Percentiles rank a stretch among this genome's conserved stretches.
phyloP scores from a whole-genome alignment of 1,140 invertebrate genomes.

The Chelonus insularis region DNA sequence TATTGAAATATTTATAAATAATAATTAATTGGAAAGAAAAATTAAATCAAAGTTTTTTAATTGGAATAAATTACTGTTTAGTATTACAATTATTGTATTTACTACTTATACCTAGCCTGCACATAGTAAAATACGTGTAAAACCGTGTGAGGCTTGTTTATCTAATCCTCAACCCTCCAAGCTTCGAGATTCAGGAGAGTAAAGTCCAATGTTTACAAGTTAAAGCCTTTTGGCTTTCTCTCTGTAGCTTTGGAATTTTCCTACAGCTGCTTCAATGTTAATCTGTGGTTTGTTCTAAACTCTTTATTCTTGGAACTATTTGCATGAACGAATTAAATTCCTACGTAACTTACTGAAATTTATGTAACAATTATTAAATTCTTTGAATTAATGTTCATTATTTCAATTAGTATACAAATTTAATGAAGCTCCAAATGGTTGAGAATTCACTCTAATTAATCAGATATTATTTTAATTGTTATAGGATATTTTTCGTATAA shows the following conservation, averaged over 20 bases:
- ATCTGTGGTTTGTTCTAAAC: slow-evolving; percentile 6
- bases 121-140: background rate
- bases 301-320: background rate
- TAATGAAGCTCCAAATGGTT: too few relatives aligned
- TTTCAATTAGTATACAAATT: too few relatives aligned
- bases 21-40: too few relatives aligned
- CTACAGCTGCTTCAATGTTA: background rate
- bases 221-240: background rate
- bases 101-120: too few relatives aligned
- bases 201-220: slow-evolving; percentile 12
- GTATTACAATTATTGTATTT: too few relatives aligned
- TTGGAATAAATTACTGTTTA: too few relatives aligned
- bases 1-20: too few relatives aligned
- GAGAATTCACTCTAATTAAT: too few relatives aligned
- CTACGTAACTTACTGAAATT: background rate
- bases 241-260: background rate
- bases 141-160: background rate
- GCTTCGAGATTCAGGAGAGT: background rate
- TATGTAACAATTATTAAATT: background rate
- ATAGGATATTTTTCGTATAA: too few relatives aligned
- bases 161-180: background rate
- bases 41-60: too few relatives aligned
- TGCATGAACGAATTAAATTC: background rate
- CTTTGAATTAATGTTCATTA: too few relatives aligned
- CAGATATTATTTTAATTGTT: too few relatives aligned